Evolutionary conservation across 2,888 invertebrate species (phyloP).

Genomic region (Acleris holmiana): DNA sequence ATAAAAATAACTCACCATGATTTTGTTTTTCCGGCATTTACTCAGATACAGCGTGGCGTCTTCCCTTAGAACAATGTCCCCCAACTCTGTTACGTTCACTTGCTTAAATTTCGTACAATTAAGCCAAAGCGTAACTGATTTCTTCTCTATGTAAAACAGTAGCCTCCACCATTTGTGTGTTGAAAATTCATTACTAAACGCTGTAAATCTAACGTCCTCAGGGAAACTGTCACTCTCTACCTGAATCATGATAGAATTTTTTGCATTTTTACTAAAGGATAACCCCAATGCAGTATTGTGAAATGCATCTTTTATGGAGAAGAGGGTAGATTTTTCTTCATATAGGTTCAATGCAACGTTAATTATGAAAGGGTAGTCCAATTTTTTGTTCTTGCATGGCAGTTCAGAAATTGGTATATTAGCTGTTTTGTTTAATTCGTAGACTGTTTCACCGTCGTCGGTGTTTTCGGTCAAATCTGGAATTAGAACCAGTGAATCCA

Average conservation of each 20-base stretch:
- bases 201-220: conserved; percentile 8
- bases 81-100: conserved; percentile 3
- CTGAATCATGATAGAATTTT: conserved; percentile 40
- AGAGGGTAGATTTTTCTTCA: conserved; percentile 51
- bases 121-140: conserved; percentile 41
- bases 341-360: conserved; percentile 54
- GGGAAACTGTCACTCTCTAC: conserved; percentile 39
- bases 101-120: conserved; percentile 41
- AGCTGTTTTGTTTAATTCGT: conserved; percentile 41
- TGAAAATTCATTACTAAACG: not conserved
- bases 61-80: conserved; percentile 36
- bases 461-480: conserved; percentile 18
- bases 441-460: conserved; percentile 40
- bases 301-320: conserved; percentile 53
- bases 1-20: conserved; percentile 39
- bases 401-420: conserved; percentile 40
- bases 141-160: conserved; percentile 45
- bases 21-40: conserved; percentile 27
- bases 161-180: not conserved
- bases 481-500: conserved; percentile 31
- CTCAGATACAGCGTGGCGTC: conserved; percentile 36
- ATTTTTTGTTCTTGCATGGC: conserved; percentile 35
- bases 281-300: conserved; percentile 47
- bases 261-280: conserved; percentile 45
- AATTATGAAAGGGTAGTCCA: conserved; percentile 58